A percentile compares a stretch with the other conserved stretches of the same genome.
Evolutionary conservation across 1,140 invertebrate species (phyloP).

Genomic region (Pogonus chalceus): DNA sequence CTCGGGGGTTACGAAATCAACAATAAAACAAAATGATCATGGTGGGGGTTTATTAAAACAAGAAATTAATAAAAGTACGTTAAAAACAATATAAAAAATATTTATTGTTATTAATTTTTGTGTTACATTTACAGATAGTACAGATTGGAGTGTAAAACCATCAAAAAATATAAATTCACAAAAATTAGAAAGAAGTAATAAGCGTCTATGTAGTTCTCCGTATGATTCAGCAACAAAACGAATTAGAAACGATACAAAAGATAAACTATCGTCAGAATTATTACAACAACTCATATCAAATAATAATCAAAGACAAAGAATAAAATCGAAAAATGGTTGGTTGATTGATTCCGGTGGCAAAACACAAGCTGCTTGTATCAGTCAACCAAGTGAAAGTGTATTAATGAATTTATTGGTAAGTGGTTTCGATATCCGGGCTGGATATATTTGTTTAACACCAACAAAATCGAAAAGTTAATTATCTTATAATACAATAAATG

Average conservation of each 20-base stretch:
- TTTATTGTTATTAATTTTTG: too few relatives aligned
- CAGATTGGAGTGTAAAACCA: constrained; percentile 1
- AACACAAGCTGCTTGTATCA: constrained; percentile 29
- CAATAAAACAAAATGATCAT: constrained; percentile 37
- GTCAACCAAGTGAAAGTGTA: constrained; percentile 56
- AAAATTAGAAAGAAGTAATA: constrained; percentile 14
- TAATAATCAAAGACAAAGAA: constrained; percentile 28
- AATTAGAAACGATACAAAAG: constrained; percentile 28
- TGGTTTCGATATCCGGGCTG: constrained; percentile 82
- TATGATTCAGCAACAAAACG: constrained; percentile 25
- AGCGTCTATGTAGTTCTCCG: constrained; percentile 23
- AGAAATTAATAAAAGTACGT: neutral
- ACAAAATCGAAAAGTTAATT: constrained; percentile 33
- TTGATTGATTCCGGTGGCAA: constrained; percentile 24
- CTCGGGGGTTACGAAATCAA: constrained; percentile 34
- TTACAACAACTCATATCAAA: constrained; percentile 42
- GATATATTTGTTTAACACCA: constrained; percentile 74
- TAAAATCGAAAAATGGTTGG: constrained; percentile 28
- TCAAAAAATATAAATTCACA: neutral
- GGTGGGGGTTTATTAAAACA: constrained; percentile 36
- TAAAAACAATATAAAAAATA: neutral
- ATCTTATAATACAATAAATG: constrained; percentile 2
- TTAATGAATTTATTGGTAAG: constrained; percentile 85
- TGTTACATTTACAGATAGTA: too few relatives aligned
- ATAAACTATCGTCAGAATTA: constrained; percentile 35